Conservation (phyloP, 2,797 vertebrate species). For the Oceanodroma leucorhoa region DNA sequence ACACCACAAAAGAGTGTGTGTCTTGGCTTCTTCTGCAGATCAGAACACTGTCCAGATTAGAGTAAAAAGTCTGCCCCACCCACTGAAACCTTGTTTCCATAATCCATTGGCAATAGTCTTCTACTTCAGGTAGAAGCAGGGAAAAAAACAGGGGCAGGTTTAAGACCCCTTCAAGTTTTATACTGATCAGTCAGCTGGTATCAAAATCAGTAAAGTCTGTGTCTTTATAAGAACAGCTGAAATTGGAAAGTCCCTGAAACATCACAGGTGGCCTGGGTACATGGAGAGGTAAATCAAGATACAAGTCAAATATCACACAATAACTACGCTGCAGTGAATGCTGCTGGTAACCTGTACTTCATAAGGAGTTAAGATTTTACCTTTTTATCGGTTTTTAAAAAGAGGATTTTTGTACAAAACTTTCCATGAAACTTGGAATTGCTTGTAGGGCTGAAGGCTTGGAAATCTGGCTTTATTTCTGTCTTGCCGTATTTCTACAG, state of each 20-base stretch:
- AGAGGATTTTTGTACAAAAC: background rate
- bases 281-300: background rate
- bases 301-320: background rate
- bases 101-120: background rate
- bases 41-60: background rate
- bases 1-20: background rate
- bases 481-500: background rate
- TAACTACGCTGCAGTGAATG: background rate
- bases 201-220: background rate
- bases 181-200: background rate
- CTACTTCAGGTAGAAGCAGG: background rate
- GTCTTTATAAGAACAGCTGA: background rate
- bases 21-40: background rate
- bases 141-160: background rate
- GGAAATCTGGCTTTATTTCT: background rate
- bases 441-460: background rate
- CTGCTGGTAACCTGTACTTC: background rate
- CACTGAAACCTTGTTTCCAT: background rate
- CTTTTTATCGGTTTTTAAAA: background rate
- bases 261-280: background rate
- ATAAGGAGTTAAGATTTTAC: background rate
- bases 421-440: background rate
- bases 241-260: background rate
- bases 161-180: background rate
- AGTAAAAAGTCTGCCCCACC: background rate